Evolutionary conservation across 2,113 vertebrate species (phyloP).

Genomic region (Lipophrys pholis): DNA sequence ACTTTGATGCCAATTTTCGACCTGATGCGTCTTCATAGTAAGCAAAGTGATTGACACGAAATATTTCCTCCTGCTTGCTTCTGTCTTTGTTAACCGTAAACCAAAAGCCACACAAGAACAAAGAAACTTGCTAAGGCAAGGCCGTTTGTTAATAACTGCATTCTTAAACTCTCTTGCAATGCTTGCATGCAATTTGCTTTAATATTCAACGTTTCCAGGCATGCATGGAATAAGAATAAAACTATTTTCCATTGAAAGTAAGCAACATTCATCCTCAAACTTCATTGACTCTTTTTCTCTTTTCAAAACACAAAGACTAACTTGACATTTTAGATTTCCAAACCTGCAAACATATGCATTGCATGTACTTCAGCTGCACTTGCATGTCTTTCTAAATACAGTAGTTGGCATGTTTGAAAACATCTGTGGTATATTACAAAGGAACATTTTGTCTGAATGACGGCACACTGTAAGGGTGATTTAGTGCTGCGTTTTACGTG

Average conservation of each 20-base stretch:
- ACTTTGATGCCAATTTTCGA: constrained; percentile 8
- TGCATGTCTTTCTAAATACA: constrained; percentile 25
- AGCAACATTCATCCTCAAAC: constrained; percentile 13
- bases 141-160: constrained; percentile 21
- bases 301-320: constrained; percentile 18
- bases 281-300: constrained; percentile 5
- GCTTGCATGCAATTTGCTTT: constrained; percentile 35
- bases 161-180: constrained; percentile 14
- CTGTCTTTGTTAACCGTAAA: constrained; percentile 20
- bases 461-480: constrained; percentile 35
- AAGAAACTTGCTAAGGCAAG: constrained; percentile 18
- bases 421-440: constrained; percentile 23
- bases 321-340: constrained; percentile 5
- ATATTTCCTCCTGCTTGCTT: constrained; percentile 2
- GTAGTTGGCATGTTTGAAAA: constrained; percentile 28
- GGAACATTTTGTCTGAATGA: constrained; percentile 50
- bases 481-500: not conserved
- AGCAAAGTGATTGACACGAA: constrained; percentile 11
- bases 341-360: constrained; percentile 3
- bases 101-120: constrained; percentile 29
- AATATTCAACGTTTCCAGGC: constrained; percentile 36
- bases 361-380: constrained; percentile 20
- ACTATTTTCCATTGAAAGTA: constrained; percentile 7
- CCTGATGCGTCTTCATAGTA: constrained; percentile 3
- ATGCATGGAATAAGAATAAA: constrained; percentile 21